These are phyloP conservation scores for Lycaon pictus DNA, from an alignment of 2,113 vertebrate species.

Conservation along the genomic window DNA sequence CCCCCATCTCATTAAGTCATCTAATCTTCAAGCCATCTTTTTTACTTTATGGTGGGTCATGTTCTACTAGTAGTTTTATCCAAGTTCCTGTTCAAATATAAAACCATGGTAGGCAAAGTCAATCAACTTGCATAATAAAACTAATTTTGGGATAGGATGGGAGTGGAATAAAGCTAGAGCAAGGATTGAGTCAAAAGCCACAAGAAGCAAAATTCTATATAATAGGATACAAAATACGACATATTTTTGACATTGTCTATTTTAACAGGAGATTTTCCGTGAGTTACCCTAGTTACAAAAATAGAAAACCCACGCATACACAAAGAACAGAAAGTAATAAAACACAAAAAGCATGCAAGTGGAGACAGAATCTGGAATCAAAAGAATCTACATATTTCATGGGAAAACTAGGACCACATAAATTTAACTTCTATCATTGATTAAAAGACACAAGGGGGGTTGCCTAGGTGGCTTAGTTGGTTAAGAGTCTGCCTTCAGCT, in stretches of 20 bases:
- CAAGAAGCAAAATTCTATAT: background rate
- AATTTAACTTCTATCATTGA: constrained; percentile 13
- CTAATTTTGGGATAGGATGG: background rate
- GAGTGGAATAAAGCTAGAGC: background rate
- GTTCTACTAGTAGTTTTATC: background rate
- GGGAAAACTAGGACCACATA: background rate
- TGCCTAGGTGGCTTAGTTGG: background rate
- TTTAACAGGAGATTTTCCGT: constrained; percentile 29
- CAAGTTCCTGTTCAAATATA: constrained; percentile 5
- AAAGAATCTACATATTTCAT: background rate
- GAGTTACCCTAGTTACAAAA: constrained; percentile 41
- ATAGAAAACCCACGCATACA: background rate
- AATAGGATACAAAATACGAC: constrained; percentile 6
- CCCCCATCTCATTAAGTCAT: background rate
- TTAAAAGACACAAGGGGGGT: background rate
- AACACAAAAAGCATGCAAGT: background rate
- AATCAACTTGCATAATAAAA: background rate
- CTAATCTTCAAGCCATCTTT: background rate
- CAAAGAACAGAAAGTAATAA: constrained; percentile 29
- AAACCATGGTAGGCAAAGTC: background rate
- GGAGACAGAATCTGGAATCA: background rate
- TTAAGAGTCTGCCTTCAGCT: background rate
- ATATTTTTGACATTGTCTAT: constrained; percentile 5
- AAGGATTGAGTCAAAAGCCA: constrained; percentile 17
- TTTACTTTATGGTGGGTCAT: constrained; percentile 36